Percentiles rank a stretch among this genome's conserved stretches.
These are phyloP conservation scores for Petrocephalus schoutedeni DNA, from an alignment of 2,797 vertebrate genomes.

Conservation along the genomic window DNA sequence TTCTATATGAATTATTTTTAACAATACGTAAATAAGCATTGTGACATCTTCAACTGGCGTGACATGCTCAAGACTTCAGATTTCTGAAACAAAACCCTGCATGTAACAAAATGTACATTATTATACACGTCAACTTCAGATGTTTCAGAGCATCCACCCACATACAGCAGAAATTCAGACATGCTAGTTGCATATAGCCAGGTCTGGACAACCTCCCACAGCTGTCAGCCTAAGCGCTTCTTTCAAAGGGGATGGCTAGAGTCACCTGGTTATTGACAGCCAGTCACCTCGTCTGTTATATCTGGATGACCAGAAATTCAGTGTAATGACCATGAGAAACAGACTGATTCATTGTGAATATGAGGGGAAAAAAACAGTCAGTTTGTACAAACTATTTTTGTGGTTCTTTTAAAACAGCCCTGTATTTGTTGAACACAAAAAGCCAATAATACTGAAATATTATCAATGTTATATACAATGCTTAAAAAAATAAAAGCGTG, in stretches of 20 bases:
- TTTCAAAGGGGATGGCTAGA: constrained; percentile 38
- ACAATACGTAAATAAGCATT: constrained; percentile 36
- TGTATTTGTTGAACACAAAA: constrained; percentile 46
- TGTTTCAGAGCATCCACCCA: neutral
- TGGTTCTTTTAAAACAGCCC: constrained; percentile 53
- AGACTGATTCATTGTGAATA: neutral
- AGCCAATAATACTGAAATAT: constrained; percentile 65
- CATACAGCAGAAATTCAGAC: neutral
- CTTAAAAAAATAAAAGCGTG: constrained; percentile 55
- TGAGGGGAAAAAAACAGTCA: constrained; percentile 28
- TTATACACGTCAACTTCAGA: constrained; percentile 66
- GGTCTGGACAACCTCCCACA: constrained; percentile 27
- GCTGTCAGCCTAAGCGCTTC: constrained; percentile 55
- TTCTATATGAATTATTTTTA: constrained; percentile 48
- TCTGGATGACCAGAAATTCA: neutral
- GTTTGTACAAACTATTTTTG: constrained; percentile 46
- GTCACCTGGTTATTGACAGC: constrained; percentile 37
- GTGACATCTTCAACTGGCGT: constrained; percentile 57
- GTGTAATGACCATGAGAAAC: neutral
- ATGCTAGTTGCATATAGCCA: neutral
- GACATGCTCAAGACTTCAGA: constrained; percentile 74
- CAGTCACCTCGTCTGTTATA: neutral
- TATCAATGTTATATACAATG: constrained; percentile 51
- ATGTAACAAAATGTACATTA: constrained; percentile 56
- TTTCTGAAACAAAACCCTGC: constrained; percentile 99